phyloP scores from a whole-genome alignment of 2,888 invertebrate species.

The Mactromeris polynyma region DNA sequence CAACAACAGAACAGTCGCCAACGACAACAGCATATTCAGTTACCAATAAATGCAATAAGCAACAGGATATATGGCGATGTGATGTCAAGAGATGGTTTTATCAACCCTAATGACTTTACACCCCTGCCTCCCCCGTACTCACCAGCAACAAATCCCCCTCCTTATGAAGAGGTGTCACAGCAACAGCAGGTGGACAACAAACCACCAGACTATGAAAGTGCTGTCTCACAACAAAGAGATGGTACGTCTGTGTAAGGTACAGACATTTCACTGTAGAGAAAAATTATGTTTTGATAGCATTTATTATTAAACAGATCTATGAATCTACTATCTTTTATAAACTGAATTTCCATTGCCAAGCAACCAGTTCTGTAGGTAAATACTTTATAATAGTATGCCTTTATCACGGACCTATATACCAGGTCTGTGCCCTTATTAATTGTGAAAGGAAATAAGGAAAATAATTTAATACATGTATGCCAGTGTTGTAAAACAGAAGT shows the following conservation, averaged over 20 bases:
- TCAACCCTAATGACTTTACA: not conserved
- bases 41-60: slow-evolving; percentile 19
- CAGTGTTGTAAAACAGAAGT: too few species aligned
- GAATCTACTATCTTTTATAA: too few species aligned
- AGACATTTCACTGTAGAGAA: not conserved
- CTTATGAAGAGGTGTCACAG: slow-evolving; percentile 25
- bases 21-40: not conserved
- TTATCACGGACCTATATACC: too few species aligned
- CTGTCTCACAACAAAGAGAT: not conserved
- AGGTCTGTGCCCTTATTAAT: too few species aligned
- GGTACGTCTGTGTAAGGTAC: not conserved
- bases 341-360: too few species aligned
- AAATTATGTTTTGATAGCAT: too few species aligned
- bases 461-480: too few species aligned
- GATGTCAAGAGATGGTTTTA: not conserved
- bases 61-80: not conserved
- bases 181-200: not conserved
- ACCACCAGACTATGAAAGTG: slow-evolving; percentile 23
- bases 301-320: too few species aligned
- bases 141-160: slow-evolving; percentile 31
- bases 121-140: slow-evolving; percentile 37
- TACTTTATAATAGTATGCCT: too few species aligned
- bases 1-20: not conserved
- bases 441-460: too few species aligned
- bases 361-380: too few species aligned